Percentiles rank a stretch among this genome's conserved stretches.
Conservation (phyloP, 1,140 invertebrate species). For the Temnothorax curvispinosus region DNA sequence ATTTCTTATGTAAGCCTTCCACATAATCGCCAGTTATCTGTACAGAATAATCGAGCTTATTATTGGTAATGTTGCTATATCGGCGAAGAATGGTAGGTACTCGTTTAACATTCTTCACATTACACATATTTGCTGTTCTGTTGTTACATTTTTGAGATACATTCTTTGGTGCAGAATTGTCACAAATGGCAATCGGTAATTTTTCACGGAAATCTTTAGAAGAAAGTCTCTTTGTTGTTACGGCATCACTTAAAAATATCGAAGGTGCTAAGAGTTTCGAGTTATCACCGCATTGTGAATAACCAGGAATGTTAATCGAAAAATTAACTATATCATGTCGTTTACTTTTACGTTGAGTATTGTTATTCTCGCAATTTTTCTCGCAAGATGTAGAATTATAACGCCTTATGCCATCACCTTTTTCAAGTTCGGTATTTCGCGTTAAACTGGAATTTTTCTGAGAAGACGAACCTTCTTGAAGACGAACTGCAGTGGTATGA, state of each 20-base stretch:
- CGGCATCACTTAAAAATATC: neutral
- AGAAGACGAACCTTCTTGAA: neutral
- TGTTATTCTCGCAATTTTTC: neutral
- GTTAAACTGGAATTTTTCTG: neutral
- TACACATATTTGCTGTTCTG: neutral
- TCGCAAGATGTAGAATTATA: neutral
- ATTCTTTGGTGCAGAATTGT: neutral
- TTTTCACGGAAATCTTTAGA: neutral
- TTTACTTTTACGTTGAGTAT: neutral
- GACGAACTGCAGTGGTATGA: neutral
- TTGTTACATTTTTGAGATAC: neutral
- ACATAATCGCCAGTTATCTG: neutral
- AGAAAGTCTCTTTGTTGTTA: neutral
- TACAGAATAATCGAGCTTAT: neutral
- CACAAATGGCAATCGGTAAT: neutral
- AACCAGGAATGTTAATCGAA: neutral
- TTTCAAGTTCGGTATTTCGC: neutral
- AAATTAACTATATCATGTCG: neutral
- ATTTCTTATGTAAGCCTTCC: neutral
- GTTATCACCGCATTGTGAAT: neutral
- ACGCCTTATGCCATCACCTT: neutral
- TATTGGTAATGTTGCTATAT: neutral
- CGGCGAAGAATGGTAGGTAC: constrained; percentile 2
- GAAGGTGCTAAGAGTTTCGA: neutral
- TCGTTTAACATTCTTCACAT: constrained; percentile 9